Base-by-base conservation (phyloP, 2,888 invertebrate genomes). In the Tetheella fluctuosa region DNA sequence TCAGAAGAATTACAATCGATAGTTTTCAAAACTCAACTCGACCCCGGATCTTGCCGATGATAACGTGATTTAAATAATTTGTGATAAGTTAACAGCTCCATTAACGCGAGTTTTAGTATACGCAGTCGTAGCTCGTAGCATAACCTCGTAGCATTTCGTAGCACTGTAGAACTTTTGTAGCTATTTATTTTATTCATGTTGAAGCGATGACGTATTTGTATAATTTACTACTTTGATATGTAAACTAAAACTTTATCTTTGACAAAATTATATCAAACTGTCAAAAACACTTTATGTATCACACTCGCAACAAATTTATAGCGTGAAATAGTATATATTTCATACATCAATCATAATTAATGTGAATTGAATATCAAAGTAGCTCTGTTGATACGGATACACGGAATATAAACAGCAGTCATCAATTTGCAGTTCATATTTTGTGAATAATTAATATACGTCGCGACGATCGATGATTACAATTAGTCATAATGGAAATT, bases 401-500 rank as follows among this genome's bases (percentile, higher is more conserved):
- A 20, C 20, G 20, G 30, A 58, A 17, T 20, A 39, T 13, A 20
- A 23, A 53, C 56, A 59, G 25, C 23, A 52, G 28, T 56, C 58
- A 58, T 58, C 25, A 25, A 55, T 39, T 60, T 23, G 23, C 39
- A 52, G 30, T 23, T 54, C n/a, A 28, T 28, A 15, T 34, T 30
- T 17, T 48, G 10, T 48, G 58, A 61, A 63, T 63, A 61, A 64
- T 67, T 60, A 59, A 58, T 59, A 61, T 59, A 42, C 59, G 52
- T 53, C 39, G 34, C 58, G 58, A 54, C 59, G 52, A 48, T 48
- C 8, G 20, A 48, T 48, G 20, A 20, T 48, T 48, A 8, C 5
- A 48, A 48, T 48, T 48, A 48, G 48, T 48, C 48, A 48, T 48
- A 48, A 20, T 48, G 48, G 1, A 48, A 48, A 48, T 48, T 48